phyloP scores from a whole-genome alignment of 2,797 vertebrate genomes.

The Chromobotia macracanthus region DNA sequence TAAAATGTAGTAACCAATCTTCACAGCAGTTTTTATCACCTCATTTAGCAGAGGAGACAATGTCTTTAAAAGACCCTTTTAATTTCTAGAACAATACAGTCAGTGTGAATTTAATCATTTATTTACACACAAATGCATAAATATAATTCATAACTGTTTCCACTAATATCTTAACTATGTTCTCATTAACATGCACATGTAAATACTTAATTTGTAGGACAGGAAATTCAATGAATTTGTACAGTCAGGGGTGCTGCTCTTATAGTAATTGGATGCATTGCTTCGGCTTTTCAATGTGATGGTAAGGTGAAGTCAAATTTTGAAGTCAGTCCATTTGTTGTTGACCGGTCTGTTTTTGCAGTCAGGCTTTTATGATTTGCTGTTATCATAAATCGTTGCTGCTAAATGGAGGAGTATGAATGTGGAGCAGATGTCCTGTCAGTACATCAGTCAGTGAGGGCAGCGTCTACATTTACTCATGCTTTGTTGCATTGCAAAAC shows the following conservation, averaged over 20 bases:
- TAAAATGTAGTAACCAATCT: neutral
- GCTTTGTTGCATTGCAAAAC: neutral
- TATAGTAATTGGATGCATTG: neutral
- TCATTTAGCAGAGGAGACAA: neutral
- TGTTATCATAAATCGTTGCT: neutral
- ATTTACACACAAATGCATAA: neutral
- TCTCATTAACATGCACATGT: no score
- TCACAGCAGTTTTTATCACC: neutral
- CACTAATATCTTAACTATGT: neutral
- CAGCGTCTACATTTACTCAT: neutral
- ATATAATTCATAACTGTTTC: neutral
- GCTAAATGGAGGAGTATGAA: neutral
- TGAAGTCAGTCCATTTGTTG: no score
- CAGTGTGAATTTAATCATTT: neutral
- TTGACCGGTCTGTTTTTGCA: neutral
- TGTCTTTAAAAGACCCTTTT: neutral
- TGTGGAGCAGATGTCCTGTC: constrained; percentile 1
- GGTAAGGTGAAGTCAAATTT: no score
- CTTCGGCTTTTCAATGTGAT: neutral
- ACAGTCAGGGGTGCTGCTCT: neutral
- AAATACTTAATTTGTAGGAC: no score
- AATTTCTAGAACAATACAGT: neutral
- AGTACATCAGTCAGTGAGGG: neutral
- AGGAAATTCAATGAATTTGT: neutral
- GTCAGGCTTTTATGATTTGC: neutral